Evolutionary conservation across 2,797 vertebrate genomes (phyloP).

Genomic region (Microctenopoma steveboyesi): DNA sequence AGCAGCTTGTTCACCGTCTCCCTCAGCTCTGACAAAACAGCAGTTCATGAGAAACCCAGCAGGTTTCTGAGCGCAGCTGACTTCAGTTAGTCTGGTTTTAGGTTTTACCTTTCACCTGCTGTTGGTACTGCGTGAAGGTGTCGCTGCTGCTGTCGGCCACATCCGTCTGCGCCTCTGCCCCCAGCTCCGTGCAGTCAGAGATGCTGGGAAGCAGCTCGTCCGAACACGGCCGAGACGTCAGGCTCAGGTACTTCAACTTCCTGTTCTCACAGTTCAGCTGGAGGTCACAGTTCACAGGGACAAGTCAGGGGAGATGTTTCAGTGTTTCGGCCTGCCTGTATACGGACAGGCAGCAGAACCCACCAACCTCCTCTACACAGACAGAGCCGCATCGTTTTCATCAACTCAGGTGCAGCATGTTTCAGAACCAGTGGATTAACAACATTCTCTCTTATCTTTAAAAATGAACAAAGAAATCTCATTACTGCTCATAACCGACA

Average conservation of each 20-base stretch:
- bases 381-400: no score
- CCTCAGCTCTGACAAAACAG: slow-evolving; percentile 75
- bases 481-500: no score
- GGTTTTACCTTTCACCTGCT: slow-evolving; percentile 78
- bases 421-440: no score
- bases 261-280: slow-evolving; percentile 87
- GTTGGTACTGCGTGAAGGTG: slow-evolving; percentile 77
- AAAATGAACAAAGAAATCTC: no score
- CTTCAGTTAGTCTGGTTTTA: slow-evolving; percentile 24
- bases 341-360: no score
- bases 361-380: no score
- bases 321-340: no score
- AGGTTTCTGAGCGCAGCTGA: no score
- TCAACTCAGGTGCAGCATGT: no score
- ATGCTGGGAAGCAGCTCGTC: slow-evolving; percentile 85
- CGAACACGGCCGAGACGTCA: slow-evolving; percentile 82
- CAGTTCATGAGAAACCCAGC: background rate
- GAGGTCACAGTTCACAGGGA: slow-evolving; percentile 26
- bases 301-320: no score
- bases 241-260: slow-evolving; percentile 85
- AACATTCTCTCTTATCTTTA: no score
- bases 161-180: slow-evolving; percentile 74
- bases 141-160: slow-evolving; percentile 63
- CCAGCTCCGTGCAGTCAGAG: slow-evolving; percentile 81
- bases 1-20: slow-evolving; percentile 79